Evolutionary conservation across 2,797 vertebrate genomes (phyloP).

Genomic region (Smutsia temminckii): DNA sequence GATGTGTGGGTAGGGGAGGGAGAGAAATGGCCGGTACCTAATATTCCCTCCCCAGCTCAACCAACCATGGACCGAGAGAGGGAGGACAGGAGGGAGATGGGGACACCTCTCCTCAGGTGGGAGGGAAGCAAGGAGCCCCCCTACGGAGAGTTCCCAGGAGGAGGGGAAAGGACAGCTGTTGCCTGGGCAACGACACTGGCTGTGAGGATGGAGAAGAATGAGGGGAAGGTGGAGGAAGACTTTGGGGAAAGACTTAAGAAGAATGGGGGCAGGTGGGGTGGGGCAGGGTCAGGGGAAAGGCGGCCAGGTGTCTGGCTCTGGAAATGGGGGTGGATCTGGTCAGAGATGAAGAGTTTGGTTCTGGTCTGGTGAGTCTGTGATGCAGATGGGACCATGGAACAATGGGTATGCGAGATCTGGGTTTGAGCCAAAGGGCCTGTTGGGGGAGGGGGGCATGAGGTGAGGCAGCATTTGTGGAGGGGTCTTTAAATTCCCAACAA

Average conservation of each 20-base stretch:
- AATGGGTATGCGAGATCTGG: not conserved
- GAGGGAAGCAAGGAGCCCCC: not conserved
- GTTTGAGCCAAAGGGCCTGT: not conserved
- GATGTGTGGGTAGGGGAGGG: not conserved
- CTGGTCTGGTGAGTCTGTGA: not conserved
- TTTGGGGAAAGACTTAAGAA: not conserved
- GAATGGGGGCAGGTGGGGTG: no score
- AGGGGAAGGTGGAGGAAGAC: not conserved
- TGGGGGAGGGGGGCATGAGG: not conserved
- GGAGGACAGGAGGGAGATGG: not conserved
- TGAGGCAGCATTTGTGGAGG: not conserved
- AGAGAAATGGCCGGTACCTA: not conserved
- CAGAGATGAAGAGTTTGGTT: not conserved
- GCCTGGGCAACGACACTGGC: not conserved
- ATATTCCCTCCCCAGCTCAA: not conserved
- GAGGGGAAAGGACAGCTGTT: not conserved
- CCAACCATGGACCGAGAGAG: not conserved
- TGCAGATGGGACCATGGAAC: not conserved
- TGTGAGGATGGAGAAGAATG: not conserved
- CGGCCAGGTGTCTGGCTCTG: not conserved
- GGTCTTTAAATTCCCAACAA: not conserved
- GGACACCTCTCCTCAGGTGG: not conserved
- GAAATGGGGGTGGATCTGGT: not conserved
- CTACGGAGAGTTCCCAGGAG: not conserved
- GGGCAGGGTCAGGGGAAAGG: not conserved